Percentiles rank a stretch among this genome's conserved stretches.
phyloP scores from a whole-genome alignment of 1,140 invertebrate species.

The Parapsyche elsis region DNA sequence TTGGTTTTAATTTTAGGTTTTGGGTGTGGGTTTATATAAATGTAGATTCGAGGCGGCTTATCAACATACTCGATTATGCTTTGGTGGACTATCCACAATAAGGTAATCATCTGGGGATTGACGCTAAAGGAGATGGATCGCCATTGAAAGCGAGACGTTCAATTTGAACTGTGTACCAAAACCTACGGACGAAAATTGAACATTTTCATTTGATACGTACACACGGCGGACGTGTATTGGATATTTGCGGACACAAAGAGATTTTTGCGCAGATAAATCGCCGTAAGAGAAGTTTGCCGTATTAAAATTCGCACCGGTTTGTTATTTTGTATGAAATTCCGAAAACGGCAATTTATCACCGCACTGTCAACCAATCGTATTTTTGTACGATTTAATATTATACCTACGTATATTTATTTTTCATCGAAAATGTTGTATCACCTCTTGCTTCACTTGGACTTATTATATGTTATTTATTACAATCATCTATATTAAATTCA shows the following conservation, averaged over 20 bases:
- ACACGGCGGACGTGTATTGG: background rate
- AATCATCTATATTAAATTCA: too few species aligned
- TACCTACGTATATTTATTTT: background rate
- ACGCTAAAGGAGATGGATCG: slow-evolving; percentile 54
- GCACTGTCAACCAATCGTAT: slow-evolving; percentile 3
- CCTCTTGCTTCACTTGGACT: too few species aligned
- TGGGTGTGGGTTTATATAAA: too few species aligned
- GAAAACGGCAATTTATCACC: slow-evolving; percentile 20
- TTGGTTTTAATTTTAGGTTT: too few species aligned
- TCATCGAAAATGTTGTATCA: background rate
- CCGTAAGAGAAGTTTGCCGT: background rate
- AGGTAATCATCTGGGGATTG: slow-evolving; percentile 50
- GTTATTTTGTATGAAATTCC: slow-evolving; percentile 22
- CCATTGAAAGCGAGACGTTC: slow-evolving; percentile 47
- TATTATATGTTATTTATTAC: too few species aligned
- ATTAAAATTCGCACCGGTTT: slow-evolving; percentile 16
- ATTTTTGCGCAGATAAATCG: slow-evolving; percentile 2
- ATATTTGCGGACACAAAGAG: background rate
- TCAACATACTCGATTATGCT: background rate
- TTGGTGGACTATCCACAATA: slow-evolving; percentile 29
- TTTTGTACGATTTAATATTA: background rate
- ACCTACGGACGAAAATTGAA: slow-evolving; percentile 48
- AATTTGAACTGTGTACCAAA: slow-evolving; percentile 39
- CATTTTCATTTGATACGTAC: slow-evolving; percentile 38
- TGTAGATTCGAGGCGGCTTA: too few species aligned